Base-by-base conservation (phyloP, 2,113 vertebrate genomes). In the Nibea albiflora region DNA sequence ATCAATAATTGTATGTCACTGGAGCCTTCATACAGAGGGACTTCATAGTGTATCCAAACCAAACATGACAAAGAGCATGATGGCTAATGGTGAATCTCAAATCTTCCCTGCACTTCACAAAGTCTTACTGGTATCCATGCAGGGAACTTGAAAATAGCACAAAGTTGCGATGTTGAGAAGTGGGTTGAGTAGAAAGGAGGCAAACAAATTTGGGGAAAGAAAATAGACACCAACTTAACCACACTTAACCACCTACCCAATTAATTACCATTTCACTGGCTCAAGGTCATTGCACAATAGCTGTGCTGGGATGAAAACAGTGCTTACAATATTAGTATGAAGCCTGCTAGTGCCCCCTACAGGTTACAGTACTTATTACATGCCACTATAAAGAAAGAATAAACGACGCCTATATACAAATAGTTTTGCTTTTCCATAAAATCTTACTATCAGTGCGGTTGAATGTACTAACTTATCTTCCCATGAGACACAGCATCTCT, bases 281-380 rank as follows among this genome's bases (percentile, higher is more conserved):
- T 58, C 65, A 52, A 78, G 50, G 64, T 78, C 75, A 42, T 61
- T 52, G 28, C 52, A 53, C 31, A 52, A 9, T 19, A 54, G 19
- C 16, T 22, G 9, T 44, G 39, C 39, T 3, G 19, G 35, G 52
- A 60, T 28, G 26, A 17, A 63, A 54, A 63, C 5, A 5, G 19
- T 22, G 49, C 58, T 54, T 39, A 56, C 10, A 24, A 56, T 28
- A 20, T 14, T 54, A 17, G 39, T 31, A 5, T 42, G 19, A 76
- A 76, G 80, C 73, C n/a, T 76, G n/a, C 52, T n/a, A 64, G 58
- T 76, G 60, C 20, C 73, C 44, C 73, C 66, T 76, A 71, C 5
- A 65, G 80, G 26, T 39, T 49, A 15, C 14, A 39, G 19, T 57
- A n/a, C 49, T 5, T 63, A 82, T 57, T n/a, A 56, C 65, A 49